Evolutionary conservation across 2,888 invertebrate genomes (phyloP), one percentile per base, ranked within the genome.

Genomic region (Spisula subtruncata): DNA sequence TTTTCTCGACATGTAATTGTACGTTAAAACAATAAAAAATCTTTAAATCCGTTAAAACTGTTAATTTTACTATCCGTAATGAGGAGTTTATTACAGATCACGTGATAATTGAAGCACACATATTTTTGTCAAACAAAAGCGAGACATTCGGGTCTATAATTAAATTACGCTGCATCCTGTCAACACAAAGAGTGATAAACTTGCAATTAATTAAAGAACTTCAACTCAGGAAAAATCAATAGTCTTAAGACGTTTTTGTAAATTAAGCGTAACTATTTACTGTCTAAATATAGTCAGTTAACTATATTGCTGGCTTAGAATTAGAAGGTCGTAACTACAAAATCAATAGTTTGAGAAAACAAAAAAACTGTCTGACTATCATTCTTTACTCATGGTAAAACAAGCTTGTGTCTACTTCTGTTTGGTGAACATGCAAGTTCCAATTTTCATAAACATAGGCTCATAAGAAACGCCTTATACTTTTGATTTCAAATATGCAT

Each of bases 101-200:
- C 25, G 60, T 66, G 60, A 25, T 66, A 12, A n/a, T n/a, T 66
- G 60, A 25, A 66, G 25, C 10, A n/a, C 60, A 12, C 60, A 25
- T 25, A 66, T 66, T 66, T n/a, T 66, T 66, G 20, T 66, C n/a
- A 8, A 66, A 66, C n/a, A 25, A 66, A 56, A 66, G 60, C 10
- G 60, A 66, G n/a, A n/a, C 60, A 66, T 66, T n/a, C 60, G 10
- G n/a, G 60, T 66, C 60, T 66, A 66, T 66, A 25, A 66, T 66
- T 66, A 66, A 66, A 66, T 25, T 25, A 66, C 60, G 25, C n/a
- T 66, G 25, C 60, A 66, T 25, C 60, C 60, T 66, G 25, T 66
- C n/a, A 66, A 25, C 25, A 66, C 60, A 66, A 66, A 66, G 60
- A 66, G 60, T 66, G 60, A 66, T 66, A 66, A 66, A 66, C 60